phyloP scores from a whole-genome alignment of 1,140 invertebrate species.

The Drosophila auraria region DNA sequence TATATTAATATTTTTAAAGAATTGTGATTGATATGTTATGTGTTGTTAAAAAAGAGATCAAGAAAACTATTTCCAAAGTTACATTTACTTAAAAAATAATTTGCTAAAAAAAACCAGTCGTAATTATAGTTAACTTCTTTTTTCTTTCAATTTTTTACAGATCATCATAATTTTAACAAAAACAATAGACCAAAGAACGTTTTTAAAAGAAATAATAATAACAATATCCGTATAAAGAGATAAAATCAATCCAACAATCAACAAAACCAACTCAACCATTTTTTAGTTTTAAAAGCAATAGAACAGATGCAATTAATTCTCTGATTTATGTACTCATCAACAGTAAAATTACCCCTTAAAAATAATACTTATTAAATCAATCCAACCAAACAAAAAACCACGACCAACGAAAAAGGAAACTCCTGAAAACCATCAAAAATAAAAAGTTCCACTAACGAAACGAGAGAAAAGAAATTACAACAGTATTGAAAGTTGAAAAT shows the following conservation, averaged over 20 bases:
- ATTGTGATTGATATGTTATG: constrained; percentile 14
- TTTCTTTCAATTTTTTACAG: constrained; percentile 62
- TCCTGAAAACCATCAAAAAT: constrained; percentile 23
- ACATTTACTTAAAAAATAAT: neutral
- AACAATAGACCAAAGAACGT: constrained; percentile 80
- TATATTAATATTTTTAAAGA: constrained; percentile 11
- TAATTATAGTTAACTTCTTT: neutral
- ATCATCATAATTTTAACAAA: constrained; percentile 83
- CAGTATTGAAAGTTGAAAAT: constrained; percentile 46
- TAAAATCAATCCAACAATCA: constrained; percentile 20
- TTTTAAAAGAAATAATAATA: constrained; percentile 60
- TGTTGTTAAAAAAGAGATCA: constrained; percentile 22
- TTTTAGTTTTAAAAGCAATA: constrained; percentile 77
- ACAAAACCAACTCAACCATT: constrained; percentile 68
- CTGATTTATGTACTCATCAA: constrained; percentile 47
- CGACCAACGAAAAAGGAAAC: constrained; percentile 29
- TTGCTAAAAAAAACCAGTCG: neutral
- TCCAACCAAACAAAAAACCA: constrained; percentile 11
- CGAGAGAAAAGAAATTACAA: constrained; percentile 25
- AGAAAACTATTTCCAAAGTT: neutral
- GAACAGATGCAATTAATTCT: constrained; percentile 66
- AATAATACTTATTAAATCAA: neutral
- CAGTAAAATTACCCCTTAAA: constrained; percentile 19
- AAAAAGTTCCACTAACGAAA: constrained; percentile 25
- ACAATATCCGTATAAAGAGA: constrained; percentile 29